phyloP scores from a whole-genome alignment of 2,888 invertebrate species.

The Parasteatoda lunata region DNA sequence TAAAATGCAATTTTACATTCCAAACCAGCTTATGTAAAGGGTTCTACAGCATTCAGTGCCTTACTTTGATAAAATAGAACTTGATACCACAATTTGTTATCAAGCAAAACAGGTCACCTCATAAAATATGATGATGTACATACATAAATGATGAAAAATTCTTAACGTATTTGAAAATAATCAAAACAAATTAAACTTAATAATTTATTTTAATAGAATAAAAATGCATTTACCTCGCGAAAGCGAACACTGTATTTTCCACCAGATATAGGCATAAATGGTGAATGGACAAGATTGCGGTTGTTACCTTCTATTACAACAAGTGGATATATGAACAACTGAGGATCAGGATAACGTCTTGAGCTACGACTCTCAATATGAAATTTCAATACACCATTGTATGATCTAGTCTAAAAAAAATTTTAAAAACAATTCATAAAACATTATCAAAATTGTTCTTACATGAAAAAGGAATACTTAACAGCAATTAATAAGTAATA shows the following conservation, averaged over 20 bases:
- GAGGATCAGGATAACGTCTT: constrained; percentile 76
- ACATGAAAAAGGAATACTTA: too few relatives aligned
- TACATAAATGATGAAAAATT: too few relatives aligned
- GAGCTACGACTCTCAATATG: constrained; percentile 80
- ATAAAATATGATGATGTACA: too few relatives aligned
- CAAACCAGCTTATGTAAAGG: too few relatives aligned
- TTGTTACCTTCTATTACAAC: constrained; percentile 86
- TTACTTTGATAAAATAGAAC: too few relatives aligned
- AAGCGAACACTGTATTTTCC: constrained; percentile 76
- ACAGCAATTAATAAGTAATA: too few relatives aligned
- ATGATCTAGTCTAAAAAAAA: constrained; percentile 83
- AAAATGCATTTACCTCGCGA: constrained; percentile 72
- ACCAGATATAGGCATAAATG: constrained; percentile 74
- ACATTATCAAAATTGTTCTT: neutral
- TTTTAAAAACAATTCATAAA: neutral
- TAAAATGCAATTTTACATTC: too few relatives aligned
- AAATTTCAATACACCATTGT: constrained; percentile 91
- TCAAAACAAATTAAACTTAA: too few relatives aligned
- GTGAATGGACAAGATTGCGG: constrained; percentile 85
- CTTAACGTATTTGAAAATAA: too few relatives aligned
- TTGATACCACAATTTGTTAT: too few relatives aligned
- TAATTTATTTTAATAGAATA: neutral
- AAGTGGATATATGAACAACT: constrained; percentile 82
- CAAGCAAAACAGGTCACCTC: too few relatives aligned
- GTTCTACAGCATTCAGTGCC: too few relatives aligned